Percentiles rank a stretch among this genome's conserved stretches.
Conservation (phyloP, 1,140 invertebrate species). For the Argopecten irradians region DNA sequence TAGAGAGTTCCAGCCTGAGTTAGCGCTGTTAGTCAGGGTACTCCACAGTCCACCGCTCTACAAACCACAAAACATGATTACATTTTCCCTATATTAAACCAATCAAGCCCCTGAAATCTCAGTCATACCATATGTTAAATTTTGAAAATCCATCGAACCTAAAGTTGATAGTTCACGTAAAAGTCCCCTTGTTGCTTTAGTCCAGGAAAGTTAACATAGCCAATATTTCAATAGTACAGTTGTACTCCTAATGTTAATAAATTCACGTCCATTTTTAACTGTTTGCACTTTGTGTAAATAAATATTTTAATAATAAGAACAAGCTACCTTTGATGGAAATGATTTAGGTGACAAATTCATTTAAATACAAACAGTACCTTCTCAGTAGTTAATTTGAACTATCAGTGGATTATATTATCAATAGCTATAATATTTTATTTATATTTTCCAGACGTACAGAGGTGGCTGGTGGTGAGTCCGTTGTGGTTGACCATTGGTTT, state of each 20-base stretch:
- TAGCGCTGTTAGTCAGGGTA: slow-evolving; percentile 69
- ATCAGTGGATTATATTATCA: background rate
- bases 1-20: slow-evolving; percentile 70
- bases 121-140: background rate
- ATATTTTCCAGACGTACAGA: background rate
- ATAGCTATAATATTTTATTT: background rate
- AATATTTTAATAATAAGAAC: too few species aligned
- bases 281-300: too few species aligned
- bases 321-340: too few species aligned
- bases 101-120: too few species aligned
- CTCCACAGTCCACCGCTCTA: slow-evolving; percentile 67
- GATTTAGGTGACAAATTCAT: too few species aligned
- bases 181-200: too few species aligned
- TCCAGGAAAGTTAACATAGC: too few species aligned
- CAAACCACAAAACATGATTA: slow-evolving; percentile 32
- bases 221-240: too few species aligned
- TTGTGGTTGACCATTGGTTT: slow-evolving; percentile 59
- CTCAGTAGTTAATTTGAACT: background rate
- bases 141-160: background rate
- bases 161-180: background rate
- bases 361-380: too few species aligned
- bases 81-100: background rate
- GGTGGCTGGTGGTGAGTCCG: slow-evolving; percentile 53
- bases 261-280: too few species aligned
- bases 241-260: too few species aligned